phyloP scores from a whole-genome alignment of 1,140 invertebrate genomes.

The Lithobius niger region DNA sequence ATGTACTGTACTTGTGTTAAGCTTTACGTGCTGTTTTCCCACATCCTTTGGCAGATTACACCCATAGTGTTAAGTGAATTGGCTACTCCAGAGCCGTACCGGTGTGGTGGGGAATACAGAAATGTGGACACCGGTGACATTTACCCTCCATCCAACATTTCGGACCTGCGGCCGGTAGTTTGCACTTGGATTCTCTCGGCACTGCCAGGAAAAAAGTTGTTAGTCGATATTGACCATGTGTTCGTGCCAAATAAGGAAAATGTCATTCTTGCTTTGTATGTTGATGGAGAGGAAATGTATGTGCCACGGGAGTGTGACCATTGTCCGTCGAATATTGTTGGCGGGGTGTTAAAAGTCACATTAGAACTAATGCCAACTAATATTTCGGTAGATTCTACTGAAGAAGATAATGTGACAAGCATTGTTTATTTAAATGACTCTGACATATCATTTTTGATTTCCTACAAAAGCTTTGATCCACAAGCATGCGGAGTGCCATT shows the following conservation, averaged over 20 bases:
- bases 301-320: constrained; percentile 16
- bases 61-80: background rate
- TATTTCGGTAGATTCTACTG: background rate
- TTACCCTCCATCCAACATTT: background rate
- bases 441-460: constrained; percentile 14
- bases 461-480: constrained; percentile 17
- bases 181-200: constrained; percentile 16
- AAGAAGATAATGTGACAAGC: background rate
- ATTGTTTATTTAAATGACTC: background rate
- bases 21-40: too few species aligned
- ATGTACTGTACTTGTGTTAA: too few species aligned
- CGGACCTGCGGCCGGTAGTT: background rate
- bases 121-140: constrained; percentile 3
- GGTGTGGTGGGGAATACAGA: background rate
- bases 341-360: constrained; percentile 11
- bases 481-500: constrained; percentile 11
- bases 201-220: constrained; percentile 14
- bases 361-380: background rate
- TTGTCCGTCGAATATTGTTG: constrained; percentile 14
- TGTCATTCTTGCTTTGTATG: constrained; percentile 4
- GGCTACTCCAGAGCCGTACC: background rate
- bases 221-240: constrained; percentile 15
- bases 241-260: constrained; percentile 10
- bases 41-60: background rate
- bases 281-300: constrained; percentile 13